phyloP scores from a whole-genome alignment of 2,888 invertebrate genomes.

The Harpalus rubripes region DNA sequence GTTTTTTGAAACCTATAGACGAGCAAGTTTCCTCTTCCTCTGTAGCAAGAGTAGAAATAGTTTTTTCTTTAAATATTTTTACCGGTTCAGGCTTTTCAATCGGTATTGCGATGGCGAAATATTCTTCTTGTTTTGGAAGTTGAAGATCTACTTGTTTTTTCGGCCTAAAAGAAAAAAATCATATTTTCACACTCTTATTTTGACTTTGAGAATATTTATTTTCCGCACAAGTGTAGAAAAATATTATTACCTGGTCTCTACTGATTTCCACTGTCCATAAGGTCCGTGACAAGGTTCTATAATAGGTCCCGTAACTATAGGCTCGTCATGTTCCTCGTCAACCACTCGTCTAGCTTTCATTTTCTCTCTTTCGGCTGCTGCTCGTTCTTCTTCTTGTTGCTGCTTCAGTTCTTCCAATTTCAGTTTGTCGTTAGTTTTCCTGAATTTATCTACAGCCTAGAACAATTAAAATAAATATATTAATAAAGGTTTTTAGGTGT shows the following conservation, averaged over 20 bases:
- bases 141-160: slow-evolving; percentile 83
- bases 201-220: no score
- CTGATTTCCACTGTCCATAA: slow-evolving; percentile 88
- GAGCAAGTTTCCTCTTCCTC: slow-evolving; percentile 78
- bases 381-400: slow-evolving; percentile 79
- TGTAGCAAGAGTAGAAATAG: slow-evolving; percentile 79
- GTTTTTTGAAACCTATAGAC: slow-evolving; percentile 82
- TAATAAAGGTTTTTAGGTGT: no score
- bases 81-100: slow-evolving; percentile 78
- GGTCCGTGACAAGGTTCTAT: slow-evolving; percentile 81
- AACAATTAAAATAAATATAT: neutral
- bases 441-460: slow-evolving; percentile 67
- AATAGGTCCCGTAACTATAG: slow-evolving; percentile 77
- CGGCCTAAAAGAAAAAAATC: slow-evolving; percentile 75
- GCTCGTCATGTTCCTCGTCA: slow-evolving; percentile 72
- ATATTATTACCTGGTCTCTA: slow-evolving; percentile 80
- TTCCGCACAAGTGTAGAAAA: neutral
- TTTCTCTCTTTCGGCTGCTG: slow-evolving; percentile 78
- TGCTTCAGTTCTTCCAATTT: slow-evolving; percentile 74
- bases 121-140: slow-evolving; percentile 81
- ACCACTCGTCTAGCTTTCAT: slow-evolving; percentile 75
- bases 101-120: slow-evolving; percentile 74
- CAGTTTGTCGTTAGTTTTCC: slow-evolving; percentile 73
- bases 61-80: slow-evolving; percentile 82
- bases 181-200: neutral